phyloP scores from a whole-genome alignment of 2,888 invertebrate genomes.

The Sturmia bella region DNA sequence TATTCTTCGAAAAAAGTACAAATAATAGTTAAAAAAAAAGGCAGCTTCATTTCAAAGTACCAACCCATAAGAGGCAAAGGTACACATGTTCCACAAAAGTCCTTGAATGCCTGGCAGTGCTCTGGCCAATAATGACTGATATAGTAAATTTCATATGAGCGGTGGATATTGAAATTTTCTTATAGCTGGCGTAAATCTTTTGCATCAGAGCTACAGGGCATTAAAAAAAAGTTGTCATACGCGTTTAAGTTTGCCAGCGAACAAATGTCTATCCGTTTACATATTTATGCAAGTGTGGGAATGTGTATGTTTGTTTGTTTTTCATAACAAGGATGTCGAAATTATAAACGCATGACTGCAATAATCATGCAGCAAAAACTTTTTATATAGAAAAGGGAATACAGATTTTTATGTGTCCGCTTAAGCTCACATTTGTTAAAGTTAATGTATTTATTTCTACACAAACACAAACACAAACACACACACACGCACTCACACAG shows the following conservation, averaged over 20 bases:
- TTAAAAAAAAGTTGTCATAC: not conserved
- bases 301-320: not conserved
- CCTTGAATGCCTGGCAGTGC: too few relatives aligned
- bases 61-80: too few relatives aligned
- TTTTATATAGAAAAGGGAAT: conserved; percentile 2
- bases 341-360: conserved; percentile 55
- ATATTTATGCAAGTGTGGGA: conserved; percentile 14
- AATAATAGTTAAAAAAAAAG: too few relatives aligned
- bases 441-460: conserved; percentile 1
- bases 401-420: conserved; percentile 6
- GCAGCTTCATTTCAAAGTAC: too few relatives aligned
- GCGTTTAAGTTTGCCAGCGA: not conserved
- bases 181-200: too few relatives aligned
- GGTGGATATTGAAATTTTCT: too few relatives aligned
- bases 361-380: conserved; percentile 27
- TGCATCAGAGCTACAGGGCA: conserved; percentile 5
- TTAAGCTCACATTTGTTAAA: not conserved
- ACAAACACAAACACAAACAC: not conserved
- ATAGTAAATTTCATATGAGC: too few relatives aligned
- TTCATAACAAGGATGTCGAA: conserved; percentile 33
- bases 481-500: not conserved
- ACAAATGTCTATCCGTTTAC: conserved; percentile 4
- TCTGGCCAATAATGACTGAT: too few relatives aligned
- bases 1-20: too few relatives aligned
- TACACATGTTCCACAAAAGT: too few relatives aligned